These are phyloP conservation scores for Schizotus pectinicornis DNA, from an alignment of 2,888 invertebrate genomes.

Conservation along the genomic window DNA sequence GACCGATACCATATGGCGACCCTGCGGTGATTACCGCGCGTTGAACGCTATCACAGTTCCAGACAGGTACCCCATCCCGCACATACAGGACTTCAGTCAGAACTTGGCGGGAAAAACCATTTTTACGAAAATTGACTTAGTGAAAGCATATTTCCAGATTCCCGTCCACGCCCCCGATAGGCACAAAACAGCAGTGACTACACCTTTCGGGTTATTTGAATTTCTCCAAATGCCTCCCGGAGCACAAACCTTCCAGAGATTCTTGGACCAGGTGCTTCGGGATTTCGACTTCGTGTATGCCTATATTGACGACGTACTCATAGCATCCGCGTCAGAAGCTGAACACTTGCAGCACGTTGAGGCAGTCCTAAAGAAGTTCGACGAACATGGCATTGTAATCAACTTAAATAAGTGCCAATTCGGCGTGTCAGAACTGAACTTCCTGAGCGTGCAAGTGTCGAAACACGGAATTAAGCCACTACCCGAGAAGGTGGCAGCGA, in stretches of 20 bases:
- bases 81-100: conserved; percentile 49
- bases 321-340: too few relatives aligned
- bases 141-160: conserved; percentile 46
- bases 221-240: conserved; percentile 50
- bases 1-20: too few relatives aligned
- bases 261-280: conserved; percentile 45
- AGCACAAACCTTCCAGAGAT: conserved; percentile 53
- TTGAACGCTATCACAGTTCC: conserved; percentile 16
- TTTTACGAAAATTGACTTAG: too few relatives aligned
- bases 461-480: background rate
- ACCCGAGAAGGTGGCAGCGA: background rate
- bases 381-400: too few relatives aligned
- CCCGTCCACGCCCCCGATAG: conserved; percentile 41
- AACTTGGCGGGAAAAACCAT: conserved; percentile 35
- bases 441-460: too few relatives aligned
- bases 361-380: too few relatives aligned
- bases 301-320: conserved; percentile 51
- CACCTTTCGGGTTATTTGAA: conserved; percentile 43
- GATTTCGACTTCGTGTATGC: conserved; percentile 45
- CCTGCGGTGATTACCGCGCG: background rate
- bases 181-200: conserved; percentile 38
- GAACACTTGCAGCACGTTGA: too few relatives aligned
- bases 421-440: too few relatives aligned
- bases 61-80: conserved; percentile 44
- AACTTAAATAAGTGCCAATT: too few relatives aligned